Base-by-base conservation (phyloP, 2,797 vertebrate genomes). In the Hoplostethus mediterraneus region DNA sequence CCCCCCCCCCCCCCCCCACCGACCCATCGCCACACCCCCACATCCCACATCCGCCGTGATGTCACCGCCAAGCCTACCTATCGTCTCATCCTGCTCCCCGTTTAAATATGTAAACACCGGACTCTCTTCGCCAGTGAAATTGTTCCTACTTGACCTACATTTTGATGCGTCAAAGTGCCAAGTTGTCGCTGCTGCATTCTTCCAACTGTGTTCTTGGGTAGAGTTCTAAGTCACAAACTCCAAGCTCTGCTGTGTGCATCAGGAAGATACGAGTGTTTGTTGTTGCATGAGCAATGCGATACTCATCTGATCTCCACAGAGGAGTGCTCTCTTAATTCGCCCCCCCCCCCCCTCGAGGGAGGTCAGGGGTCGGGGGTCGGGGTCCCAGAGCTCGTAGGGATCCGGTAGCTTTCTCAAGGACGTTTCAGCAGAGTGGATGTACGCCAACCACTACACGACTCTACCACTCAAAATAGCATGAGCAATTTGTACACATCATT, bases 91-190 rank as follows among this genome's bases (percentile, higher is more conserved):
- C 30, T 13, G 21, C 30, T 71, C 45, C 17, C 2, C 44, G 9
- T 53, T 68, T 17, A 67, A 67, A 78, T 71, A 45, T 66, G 68
- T 60, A 77, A 87, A 89, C 80, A 66, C 21, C 45, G 49, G 42
- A 33, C 36, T 75, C 38, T 21, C 55, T 21, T 21, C 25, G 52
- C 77, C 61, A 36, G 30, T 30, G 8, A 58, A 62, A 72, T 42
- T 13, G 56, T 73, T 73, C 45, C 49, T 49, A 7, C 67, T 68
- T 64, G 75, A 77, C 86, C 82, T 75, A 74, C 71, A 77, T 79
- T 49, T 70, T 0, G 63, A 42, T 53, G 63, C 21, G 17, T 10
- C n/a, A 60, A 58, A 67, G 73, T 68, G 30, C 14, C 17, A 4
- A 54, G 47, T 69, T 71, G 68, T 79, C 61, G 45, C 67, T 53